Conservation (phyloP, 1,140 invertebrate genomes). For the Aricia agestis region DNA sequence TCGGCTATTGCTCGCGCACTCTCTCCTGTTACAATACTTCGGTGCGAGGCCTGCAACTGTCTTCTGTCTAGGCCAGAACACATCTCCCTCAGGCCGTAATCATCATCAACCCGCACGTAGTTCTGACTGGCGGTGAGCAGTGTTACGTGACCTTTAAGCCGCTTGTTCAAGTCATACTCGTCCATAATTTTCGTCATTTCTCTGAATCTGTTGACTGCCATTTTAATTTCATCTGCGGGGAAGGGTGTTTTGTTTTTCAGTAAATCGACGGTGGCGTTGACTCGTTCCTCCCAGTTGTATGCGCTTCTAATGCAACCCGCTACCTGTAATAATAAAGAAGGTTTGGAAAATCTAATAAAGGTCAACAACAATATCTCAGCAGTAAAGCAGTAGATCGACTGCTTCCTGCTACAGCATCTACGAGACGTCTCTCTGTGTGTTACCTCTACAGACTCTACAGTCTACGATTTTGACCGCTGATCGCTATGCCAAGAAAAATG, state of each 20-base stretch:
- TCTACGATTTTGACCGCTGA: too few relatives aligned
- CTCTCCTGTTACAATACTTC: slow-evolving; percentile 85
- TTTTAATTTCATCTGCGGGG: slow-evolving; percentile 72
- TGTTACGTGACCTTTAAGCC: slow-evolving; percentile 82
- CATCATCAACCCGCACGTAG: slow-evolving; percentile 82
- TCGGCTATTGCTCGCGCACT: slow-evolving; percentile 80
- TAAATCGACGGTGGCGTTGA: slow-evolving; percentile 74
- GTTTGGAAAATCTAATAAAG: too few relatives aligned
- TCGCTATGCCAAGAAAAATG: too few relatives aligned
- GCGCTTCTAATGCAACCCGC: slow-evolving; percentile 69
- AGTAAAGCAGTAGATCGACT: too few relatives aligned
- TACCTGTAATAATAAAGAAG: neutral
- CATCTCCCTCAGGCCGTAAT: slow-evolving; percentile 88
- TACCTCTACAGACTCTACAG: too few relatives aligned
- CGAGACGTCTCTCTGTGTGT: too few relatives aligned
- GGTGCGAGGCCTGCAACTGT: slow-evolving; percentile 87
- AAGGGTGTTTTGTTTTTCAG: slow-evolving; percentile 66
- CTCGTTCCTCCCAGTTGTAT: slow-evolving; percentile 75
- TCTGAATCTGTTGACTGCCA: slow-evolving; percentile 84
- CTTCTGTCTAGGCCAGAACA: slow-evolving; percentile 82
- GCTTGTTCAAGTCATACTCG: slow-evolving; percentile 81
- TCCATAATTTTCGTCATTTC: slow-evolving; percentile 84
- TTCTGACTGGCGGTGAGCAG: slow-evolving; percentile 90
- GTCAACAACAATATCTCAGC: too few relatives aligned
- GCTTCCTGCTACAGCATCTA: too few relatives aligned